These are phyloP conservation scores for Fragum whitleyi DNA, from an alignment of 2,888 invertebrate genomes.

Conservation along the genomic window DNA sequence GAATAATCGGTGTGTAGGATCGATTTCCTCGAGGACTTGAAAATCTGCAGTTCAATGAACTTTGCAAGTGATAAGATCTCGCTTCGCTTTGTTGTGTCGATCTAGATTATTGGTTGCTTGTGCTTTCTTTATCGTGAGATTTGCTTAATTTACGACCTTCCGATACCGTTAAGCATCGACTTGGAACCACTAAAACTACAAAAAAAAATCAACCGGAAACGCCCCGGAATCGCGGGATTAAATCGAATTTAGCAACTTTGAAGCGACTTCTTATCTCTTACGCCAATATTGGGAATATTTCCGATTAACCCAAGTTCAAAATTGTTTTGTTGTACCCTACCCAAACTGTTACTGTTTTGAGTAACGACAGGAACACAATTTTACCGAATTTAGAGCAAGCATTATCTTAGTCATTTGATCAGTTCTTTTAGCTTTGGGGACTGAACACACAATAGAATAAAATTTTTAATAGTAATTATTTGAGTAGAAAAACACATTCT, in stretches of 20 bases:
- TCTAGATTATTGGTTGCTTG: too few species aligned
- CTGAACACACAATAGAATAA: neutral
- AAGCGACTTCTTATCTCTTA: neutral
- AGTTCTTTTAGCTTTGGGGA: neutral
- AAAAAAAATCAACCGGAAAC: neutral
- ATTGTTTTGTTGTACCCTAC: too few species aligned
- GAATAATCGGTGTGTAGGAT: too few species aligned
- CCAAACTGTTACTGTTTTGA: neutral
- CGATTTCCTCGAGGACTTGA: too few species aligned
- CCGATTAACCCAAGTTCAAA: neutral
- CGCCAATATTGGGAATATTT: neutral
- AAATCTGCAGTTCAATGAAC: too few species aligned
- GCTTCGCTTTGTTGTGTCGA: too few species aligned
- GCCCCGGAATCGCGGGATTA: neutral
- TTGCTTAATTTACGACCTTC: too few species aligned
- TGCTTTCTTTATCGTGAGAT: too few species aligned
- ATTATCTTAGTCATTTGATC: neutral
- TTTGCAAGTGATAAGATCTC: too few species aligned
- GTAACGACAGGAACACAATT: neutral
- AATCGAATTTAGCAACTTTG: neutral
- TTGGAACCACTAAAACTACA: too few species aligned
- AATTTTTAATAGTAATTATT: neutral
- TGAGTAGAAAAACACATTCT: neutral
- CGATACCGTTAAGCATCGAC: too few species aligned
- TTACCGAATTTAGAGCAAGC: neutral